These are phyloP conservation scores for Arvicanthis niloticus DNA, from an alignment of 2,113 vertebrate genomes.

Conservation along the genomic window DNA sequence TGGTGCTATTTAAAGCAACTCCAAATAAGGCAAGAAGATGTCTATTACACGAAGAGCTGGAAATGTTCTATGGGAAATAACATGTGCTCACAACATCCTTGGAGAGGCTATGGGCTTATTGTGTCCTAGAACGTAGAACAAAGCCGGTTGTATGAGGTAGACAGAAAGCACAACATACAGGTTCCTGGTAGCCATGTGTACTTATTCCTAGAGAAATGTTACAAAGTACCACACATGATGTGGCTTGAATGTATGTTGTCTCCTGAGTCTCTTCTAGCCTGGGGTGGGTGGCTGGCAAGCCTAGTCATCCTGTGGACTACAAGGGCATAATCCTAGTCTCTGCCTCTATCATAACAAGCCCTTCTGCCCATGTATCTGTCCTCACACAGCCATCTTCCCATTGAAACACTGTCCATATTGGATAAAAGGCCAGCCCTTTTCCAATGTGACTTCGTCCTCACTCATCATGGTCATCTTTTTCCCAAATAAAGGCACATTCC, in stretches of 20 bases:
- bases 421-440: background rate
- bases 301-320: background rate
- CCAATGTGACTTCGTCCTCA: background rate
- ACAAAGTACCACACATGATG: background rate
- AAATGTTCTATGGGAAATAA: background rate
- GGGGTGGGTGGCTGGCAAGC: background rate
- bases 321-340: background rate
- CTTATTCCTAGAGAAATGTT: background rate
- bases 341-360: background rate
- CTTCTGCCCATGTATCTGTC: background rate
- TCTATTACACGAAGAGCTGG: background rate
- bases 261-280: background rate
- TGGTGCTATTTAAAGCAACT: background rate
- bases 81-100: background rate
- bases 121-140: background rate
- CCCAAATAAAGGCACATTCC: constrained; percentile 16
- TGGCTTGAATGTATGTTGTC: background rate
- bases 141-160: background rate
- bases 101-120: background rate
- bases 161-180: background rate
- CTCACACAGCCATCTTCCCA: background rate
- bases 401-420: background rate
- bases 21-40: background rate
- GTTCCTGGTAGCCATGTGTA: background rate
- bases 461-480: background rate